Conservation (phyloP, 2,113 vertebrate genomes). For the Sceloporus undulatus region DNA sequence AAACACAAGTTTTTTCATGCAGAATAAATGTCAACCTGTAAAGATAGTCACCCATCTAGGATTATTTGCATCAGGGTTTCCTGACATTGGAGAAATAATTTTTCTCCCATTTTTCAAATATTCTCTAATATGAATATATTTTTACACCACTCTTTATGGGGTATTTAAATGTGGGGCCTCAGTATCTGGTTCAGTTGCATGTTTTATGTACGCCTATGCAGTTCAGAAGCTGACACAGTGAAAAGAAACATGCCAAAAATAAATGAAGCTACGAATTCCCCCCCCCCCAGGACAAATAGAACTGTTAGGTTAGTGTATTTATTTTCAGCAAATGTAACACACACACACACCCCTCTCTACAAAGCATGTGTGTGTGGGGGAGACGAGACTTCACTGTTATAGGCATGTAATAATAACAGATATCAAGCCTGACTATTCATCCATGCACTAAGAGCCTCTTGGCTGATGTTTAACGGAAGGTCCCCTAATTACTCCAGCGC, state of each 20-base stretch:
- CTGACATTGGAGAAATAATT: too few relatives aligned
- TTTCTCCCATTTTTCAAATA: too few relatives aligned
- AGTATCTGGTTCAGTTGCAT: neutral
- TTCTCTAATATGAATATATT: too few relatives aligned
- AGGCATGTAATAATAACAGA: conserved; percentile 15
- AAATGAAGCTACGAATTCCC: conserved; percentile 1
- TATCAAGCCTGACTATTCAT: neutral
- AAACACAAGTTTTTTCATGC: too few relatives aligned
- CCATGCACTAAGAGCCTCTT: neutral
- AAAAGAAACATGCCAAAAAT: conserved; percentile 30
- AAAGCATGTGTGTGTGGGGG: too few relatives aligned
- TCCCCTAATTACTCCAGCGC: conserved; percentile 18
- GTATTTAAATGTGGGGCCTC: neutral
- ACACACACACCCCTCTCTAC: neutral
- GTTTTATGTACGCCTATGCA: neutral
- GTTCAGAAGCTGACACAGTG: neutral
- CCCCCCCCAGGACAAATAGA: conserved; percentile 11
- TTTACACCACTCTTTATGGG: too few relatives aligned
- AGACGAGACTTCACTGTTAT: neutral
- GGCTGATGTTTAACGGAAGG: conserved; percentile 16
- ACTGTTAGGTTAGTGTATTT: conserved; percentile 43
- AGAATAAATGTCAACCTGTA: too few relatives aligned
- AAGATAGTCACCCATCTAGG: too few relatives aligned
- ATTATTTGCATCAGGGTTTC: too few relatives aligned
- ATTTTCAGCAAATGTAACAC: conserved; percentile 1